Conservation (phyloP, 2,797 vertebrate species). For the Xerus rutilus region DNA sequence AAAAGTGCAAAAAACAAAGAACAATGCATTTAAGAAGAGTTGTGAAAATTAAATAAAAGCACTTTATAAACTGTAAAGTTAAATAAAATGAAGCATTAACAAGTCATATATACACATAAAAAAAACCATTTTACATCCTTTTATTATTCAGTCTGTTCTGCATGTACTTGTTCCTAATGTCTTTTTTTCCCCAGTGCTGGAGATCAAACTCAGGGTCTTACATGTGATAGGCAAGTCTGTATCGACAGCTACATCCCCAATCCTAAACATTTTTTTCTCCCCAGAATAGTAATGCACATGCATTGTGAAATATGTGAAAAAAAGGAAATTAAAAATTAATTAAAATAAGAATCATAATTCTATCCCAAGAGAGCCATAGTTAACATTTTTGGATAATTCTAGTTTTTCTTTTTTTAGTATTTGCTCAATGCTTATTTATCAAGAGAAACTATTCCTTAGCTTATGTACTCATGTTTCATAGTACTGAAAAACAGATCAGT, state of each 20-base stretch:
- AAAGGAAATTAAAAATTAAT: conserved; percentile 1
- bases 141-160: neutral
- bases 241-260: neutral
- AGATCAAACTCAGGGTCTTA: neutral
- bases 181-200: neutral
- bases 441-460: neutral
- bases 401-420: conserved; percentile 42
- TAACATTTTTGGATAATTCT: neutral
- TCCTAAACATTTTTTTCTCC: neutral
- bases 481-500: neutral
- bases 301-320: conserved; percentile 26
- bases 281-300: neutral
- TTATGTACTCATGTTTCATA: neutral
- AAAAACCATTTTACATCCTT: neutral
- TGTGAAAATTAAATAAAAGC: conserved; percentile 25
- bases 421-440: neutral
- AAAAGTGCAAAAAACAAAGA: conserved; percentile 53
- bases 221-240: neutral
- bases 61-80: conserved; percentile 25
- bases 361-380: neutral
- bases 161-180: neutral
- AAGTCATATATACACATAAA: neutral
- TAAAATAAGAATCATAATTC: conserved; percentile 33
- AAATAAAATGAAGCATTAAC: conserved; percentile 24
- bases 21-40: neutral